These are phyloP conservation scores for Synanthedon formicaeformis DNA, from an alignment of 2,888 invertebrate species.

Conservation along the genomic window DNA sequence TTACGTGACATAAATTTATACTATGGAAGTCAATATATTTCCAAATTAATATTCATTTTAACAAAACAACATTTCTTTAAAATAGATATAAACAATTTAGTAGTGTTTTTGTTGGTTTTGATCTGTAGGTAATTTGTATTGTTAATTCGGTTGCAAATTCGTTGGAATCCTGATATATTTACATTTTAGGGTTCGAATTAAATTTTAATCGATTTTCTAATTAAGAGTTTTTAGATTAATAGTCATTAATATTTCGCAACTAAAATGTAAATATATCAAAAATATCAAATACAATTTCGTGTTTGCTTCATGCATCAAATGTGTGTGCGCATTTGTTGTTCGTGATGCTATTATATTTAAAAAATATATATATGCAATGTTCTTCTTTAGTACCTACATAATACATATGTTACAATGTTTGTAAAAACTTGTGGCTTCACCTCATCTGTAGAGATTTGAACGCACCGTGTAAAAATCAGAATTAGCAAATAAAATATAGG, in stretches of 20 bases:
- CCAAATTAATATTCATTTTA: too few species aligned
- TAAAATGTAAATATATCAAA: constrained; percentile 13
- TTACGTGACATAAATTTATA: too few species aligned
- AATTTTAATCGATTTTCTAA: constrained; percentile 4
- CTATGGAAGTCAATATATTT: too few species aligned
- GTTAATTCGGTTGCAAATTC: constrained; percentile 1
- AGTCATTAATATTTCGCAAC: constrained; percentile 1
- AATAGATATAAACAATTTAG: too few species aligned
- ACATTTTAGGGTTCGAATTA: constrained; percentile 4
- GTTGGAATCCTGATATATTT: constrained; percentile 5
- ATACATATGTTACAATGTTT: too few species aligned
- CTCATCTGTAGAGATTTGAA: constrained; percentile 15
- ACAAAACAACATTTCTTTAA: too few species aligned
- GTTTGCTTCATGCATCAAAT: constrained; percentile 26
- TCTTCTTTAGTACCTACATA: too few species aligned
- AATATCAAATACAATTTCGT: constrained; percentile 9
- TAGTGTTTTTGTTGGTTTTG: too few species aligned
- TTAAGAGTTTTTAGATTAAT: constrained; percentile 7
- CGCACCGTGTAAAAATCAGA: neutral
- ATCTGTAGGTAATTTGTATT: too few species aligned
- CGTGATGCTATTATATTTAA: neutral
- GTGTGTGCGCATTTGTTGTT: constrained; percentile 21
- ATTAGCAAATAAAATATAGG: too few species aligned
- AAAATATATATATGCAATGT: neutral
- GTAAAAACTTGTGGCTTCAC: too few species aligned